phyloP scores from a whole-genome alignment of 2,888 invertebrate genomes.

The Diaprepes abbreviatus region DNA sequence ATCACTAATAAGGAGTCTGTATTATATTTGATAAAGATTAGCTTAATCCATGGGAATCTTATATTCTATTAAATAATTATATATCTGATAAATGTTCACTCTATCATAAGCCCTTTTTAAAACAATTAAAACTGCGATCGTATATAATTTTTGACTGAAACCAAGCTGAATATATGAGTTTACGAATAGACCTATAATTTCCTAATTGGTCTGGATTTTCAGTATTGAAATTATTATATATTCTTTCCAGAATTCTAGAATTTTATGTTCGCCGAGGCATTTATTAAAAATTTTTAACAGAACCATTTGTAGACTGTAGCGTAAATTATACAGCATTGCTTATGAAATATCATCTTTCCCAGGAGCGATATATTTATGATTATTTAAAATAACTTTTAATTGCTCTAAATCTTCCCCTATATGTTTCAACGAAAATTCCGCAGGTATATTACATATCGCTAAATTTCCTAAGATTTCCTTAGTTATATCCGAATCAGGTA shows the following conservation, averaged over 20 bases:
- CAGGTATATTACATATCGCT: not conserved
- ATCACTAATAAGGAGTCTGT: not conserved
- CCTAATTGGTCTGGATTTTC: not conserved
- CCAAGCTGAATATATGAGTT: not conserved
- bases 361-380: not conserved
- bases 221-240: too few relatives aligned
- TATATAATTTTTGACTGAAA: not conserved
- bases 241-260: not conserved
- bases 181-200: not conserved
- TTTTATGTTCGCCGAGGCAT: not conserved
- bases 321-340: too few relatives aligned
- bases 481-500: not conserved
- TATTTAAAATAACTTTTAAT: not conserved
- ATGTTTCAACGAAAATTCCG: not conserved
- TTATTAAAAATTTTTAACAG: conserved; percentile 6
- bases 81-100: not conserved
- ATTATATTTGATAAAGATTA: not conserved
- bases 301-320: not conserved
- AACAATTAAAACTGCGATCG: not conserved
- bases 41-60: not conserved
- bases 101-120: not conserved
- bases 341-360: conserved; percentile 3
- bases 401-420: not conserved
- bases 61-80: conserved; percentile 5
- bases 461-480: not conserved